Evolutionary conservation across 2,888 invertebrate species (phyloP).

Genomic region (Parnassius smintheus): DNA sequence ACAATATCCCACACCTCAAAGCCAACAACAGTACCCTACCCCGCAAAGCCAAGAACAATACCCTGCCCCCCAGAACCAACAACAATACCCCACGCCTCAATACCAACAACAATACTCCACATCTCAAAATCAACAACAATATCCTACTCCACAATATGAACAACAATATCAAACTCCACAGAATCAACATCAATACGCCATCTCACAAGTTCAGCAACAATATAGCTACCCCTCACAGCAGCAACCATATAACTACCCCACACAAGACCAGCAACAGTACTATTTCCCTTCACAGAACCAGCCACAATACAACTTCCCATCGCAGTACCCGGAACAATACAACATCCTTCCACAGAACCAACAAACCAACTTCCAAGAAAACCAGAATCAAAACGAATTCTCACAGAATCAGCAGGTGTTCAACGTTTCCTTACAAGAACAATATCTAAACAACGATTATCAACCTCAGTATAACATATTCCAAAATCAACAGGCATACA

Average conservation of each 20-base stretch:
- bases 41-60: constrained; percentile 1
- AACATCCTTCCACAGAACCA: constrained; percentile 1
- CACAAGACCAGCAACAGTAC: constrained; percentile 5
- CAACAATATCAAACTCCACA: constrained; percentile 1
- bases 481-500: constrained; percentile 8
- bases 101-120: constrained; percentile 1
- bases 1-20: neutral
- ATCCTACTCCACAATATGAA: neutral
- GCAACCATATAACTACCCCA: neutral
- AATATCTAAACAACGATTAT: constrained; percentile 4
- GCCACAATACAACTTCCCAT: neutral
- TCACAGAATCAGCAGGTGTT: constrained; percentile 5
- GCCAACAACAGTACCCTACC: constrained; percentile 2
- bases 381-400: neutral
- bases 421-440: constrained; percentile 9
- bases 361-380: neutral
- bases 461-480: constrained; percentile 12
- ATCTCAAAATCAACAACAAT: constrained; percentile 1
- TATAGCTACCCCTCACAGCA: neutral
- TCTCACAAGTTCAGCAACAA: constrained; percentile 4
- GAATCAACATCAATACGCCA: constrained; percentile 8
- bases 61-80: neutral
- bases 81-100: neutral
- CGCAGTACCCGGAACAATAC: constrained; percentile 5
- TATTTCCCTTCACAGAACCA: neutral